These are phyloP conservation scores for Bimastos eiseni DNA, from an alignment of 2,888 invertebrate species.

Conservation along the genomic window DNA sequence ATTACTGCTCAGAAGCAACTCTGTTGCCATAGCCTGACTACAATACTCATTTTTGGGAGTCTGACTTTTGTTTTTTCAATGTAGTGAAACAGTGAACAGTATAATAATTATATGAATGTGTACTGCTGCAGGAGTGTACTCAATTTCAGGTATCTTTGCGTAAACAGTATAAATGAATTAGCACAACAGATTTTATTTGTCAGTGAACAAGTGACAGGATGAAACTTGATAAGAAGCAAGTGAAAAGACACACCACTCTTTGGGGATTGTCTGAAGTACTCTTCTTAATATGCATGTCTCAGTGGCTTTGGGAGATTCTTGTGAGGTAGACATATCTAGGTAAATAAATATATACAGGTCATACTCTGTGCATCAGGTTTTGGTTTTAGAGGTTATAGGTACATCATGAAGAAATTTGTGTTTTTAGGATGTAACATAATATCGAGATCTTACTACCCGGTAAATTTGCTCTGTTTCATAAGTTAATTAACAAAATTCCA, in stretches of 20 bases:
- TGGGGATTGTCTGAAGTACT: neutral
- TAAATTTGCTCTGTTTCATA: neutral
- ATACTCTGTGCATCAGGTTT: neutral
- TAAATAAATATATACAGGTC: neutral
- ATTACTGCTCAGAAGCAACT: neutral
- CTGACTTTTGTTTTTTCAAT: neutral
- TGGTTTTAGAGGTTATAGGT: neutral
- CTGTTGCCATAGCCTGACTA: neutral
- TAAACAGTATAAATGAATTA: neutral
- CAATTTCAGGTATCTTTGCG: neutral
- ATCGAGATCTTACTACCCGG: too few relatives aligned
- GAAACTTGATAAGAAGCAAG: neutral
- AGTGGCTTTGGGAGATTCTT: neutral
- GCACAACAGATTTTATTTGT: neutral
- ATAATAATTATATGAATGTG: neutral
- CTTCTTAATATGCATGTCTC: neutral
- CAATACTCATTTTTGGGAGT: neutral
- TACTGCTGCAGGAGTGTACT: neutral
- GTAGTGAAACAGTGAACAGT: neutral
- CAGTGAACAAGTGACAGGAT: neutral
- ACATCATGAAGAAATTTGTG: neutral
- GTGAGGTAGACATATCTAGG: neutral
- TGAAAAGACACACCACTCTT: neutral
- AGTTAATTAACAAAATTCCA: too few relatives aligned
- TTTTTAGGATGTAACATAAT: neutral